Evolutionary conservation across 2,797 vertebrate genomes (phyloP).

Genomic region (Moxostoma hubbsi): DNA sequence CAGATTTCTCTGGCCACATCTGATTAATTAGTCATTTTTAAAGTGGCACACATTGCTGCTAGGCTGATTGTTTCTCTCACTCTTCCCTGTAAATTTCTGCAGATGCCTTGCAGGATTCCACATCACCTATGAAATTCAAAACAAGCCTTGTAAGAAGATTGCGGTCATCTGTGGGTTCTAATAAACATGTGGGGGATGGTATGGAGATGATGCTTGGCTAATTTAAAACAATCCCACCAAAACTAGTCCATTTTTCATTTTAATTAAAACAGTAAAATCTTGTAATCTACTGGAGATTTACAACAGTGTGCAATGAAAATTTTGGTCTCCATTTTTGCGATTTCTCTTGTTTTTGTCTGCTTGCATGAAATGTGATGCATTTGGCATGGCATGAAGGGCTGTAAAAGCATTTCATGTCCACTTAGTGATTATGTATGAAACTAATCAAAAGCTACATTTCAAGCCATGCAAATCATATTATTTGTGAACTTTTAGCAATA

Average conservation of each 20-base stretch:
- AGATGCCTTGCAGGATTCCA: conserved; percentile 68
- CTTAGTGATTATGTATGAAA: conserved; percentile 50
- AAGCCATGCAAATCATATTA: conserved; percentile 28
- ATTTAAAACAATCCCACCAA: conserved; percentile 66
- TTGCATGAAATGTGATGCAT: background rate
- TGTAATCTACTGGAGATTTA: conserved; percentile 69
- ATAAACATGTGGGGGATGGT: conserved; percentile 47
- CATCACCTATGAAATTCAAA: conserved; percentile 74
- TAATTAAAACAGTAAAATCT: conserved; percentile 80
- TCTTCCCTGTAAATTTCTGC: conserved; percentile 64
- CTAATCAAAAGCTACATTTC: conserved; percentile 50
- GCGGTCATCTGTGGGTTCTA: conserved; percentile 67
- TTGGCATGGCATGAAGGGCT: conserved; percentile 35
- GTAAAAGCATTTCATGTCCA: conserved; percentile 34
- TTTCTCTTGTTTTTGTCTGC: background rate
- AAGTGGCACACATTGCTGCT: conserved; percentile 45
- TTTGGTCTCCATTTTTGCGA: background rate
- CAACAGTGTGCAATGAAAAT: conserved; percentile 72
- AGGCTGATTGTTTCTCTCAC: conserved; percentile 62
- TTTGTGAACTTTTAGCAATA: conserved; percentile 38
- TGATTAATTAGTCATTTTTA: conserved; percentile 55
- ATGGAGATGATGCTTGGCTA: conserved; percentile 49
- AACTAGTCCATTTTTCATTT: conserved; percentile 71
- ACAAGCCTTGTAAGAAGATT: conserved; percentile 74
- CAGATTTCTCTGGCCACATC: conserved; percentile 39